These are phyloP conservation scores for Neocrepidodera transversa DNA, from an alignment of 2,888 invertebrate genomes.

Conservation along the genomic window DNA sequence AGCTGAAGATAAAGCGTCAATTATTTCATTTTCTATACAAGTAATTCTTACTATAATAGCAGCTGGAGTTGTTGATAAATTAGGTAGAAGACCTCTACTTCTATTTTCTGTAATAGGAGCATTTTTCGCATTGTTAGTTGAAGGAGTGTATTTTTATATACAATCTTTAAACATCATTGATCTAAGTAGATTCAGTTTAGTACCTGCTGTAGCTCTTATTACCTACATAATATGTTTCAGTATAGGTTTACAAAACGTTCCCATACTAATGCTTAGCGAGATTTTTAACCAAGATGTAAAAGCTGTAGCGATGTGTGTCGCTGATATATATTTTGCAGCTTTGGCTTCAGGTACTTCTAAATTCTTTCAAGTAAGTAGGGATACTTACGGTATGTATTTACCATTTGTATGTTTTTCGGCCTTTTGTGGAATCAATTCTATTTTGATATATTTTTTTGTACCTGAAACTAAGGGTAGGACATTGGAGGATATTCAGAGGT, in stretches of 20 bases:
- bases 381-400: slow-evolving; percentile 67
- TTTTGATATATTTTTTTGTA: slow-evolving; percentile 67
- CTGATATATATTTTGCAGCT: slow-evolving; percentile 63
- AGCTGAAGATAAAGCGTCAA: slow-evolving; percentile 56
- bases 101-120: slow-evolving; percentile 62
- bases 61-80: slow-evolving; percentile 65
- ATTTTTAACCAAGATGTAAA: no score
- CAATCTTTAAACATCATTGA: slow-evolving; percentile 56
- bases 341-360: slow-evolving; percentile 62
- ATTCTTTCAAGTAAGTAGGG: slow-evolving; percentile 64
- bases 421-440: slow-evolving; percentile 67
- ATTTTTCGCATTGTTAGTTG: slow-evolving; percentile 57
- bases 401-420: slow-evolving; percentile 71
- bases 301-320: slow-evolving; percentile 66
- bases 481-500: no score
- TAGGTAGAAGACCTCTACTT: slow-evolving; percentile 67
- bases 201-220: slow-evolving; percentile 63
- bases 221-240: slow-evolving; percentile 64
- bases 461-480: slow-evolving; percentile 78
- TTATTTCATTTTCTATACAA: no score
- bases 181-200: slow-evolving; percentile 54
- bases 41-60: slow-evolving; percentile 65
- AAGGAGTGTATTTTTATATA: slow-evolving; percentile 62
- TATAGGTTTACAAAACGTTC: no score
- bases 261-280: no score